Base-by-base conservation (phyloP, 2,797 vertebrate genomes). In the Pseudochirops corinnae region DNA sequence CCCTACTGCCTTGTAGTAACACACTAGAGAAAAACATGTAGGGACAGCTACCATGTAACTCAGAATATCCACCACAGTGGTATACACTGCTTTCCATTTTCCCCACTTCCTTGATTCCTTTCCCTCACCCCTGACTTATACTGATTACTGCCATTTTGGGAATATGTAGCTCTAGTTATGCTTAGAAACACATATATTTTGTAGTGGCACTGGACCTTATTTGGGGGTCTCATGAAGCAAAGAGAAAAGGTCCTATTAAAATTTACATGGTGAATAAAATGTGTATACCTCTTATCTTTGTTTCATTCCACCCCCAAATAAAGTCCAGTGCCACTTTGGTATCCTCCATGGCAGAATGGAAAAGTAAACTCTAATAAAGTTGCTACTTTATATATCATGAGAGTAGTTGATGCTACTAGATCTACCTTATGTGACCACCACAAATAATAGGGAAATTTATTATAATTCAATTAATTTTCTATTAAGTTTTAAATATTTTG, bases 401-500 rank as follows among this genome's bases (percentile, higher is more conserved):
- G 33, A 21, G 16, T 33, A 74, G 13, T 50, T 9, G 90, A 92
- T 31, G 87, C 74, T 92, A 74, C 58, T 56, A 57, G 33, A 91
- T 33, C 91, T 93, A 92, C 46, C 31, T 82, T n/a, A 2, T 93
- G 56, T 95, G 28, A 53, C 95, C 90, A 92, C 9, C 55, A 96
- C 92, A 96, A 53, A 96, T 39, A 52, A 90, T 3, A 96, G 91
- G 94, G 3, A 55, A 91, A 96, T 93, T 9, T 74, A 92, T 95
- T 52, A 58, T 46, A 95, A 58, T 9, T 53, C 90, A 95, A 56
- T n/a, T 96, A 92, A 96, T 97, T 95, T 94, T 39, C 82, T 93
- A 90, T 93, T 92, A 82, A 58, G 12, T 90, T 97, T 96, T 93
- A 93, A 95, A 87, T 52, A 96, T 93, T 95, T 90, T 46, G 67